Evolutionary conservation across 2,888 invertebrate species (phyloP).

Genomic region (Melanophora roralis): DNA sequence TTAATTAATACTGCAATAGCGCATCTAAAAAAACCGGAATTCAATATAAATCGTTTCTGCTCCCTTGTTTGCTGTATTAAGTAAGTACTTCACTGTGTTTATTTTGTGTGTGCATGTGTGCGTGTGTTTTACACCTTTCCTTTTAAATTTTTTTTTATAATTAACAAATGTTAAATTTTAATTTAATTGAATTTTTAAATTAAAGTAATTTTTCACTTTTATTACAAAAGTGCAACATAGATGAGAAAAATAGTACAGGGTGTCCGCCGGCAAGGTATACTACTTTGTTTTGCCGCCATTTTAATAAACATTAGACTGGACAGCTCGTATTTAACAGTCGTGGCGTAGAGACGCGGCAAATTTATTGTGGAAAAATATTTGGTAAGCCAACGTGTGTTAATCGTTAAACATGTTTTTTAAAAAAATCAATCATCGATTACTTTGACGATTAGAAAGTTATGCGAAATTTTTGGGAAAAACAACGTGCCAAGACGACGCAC

Average conservation of each 20-base stretch:
- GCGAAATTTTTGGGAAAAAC: too few species aligned
- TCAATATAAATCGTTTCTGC: constrained; percentile 55
- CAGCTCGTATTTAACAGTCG: too few species aligned
- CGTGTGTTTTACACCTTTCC: neutral
- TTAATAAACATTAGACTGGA: too few species aligned
- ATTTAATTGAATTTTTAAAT: constrained; percentile 62
- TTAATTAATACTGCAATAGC: constrained; percentile 60
- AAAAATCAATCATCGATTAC: too few species aligned
- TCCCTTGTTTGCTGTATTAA: constrained; percentile 30
- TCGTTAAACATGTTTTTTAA: too few species aligned
- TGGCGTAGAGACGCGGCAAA: too few species aligned
- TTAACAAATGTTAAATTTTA: constrained; percentile 57
- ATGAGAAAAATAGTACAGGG: constrained; percentile 15
- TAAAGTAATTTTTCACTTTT: constrained; percentile 53
- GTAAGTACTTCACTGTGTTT: constrained; percentile 25
- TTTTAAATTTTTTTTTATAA: constrained; percentile 8
- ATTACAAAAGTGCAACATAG: neutral
- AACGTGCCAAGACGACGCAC: too few species aligned
- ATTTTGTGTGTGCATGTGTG: neutral
- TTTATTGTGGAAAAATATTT: too few species aligned
- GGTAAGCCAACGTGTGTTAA: too few species aligned
- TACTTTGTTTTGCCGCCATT: too few species aligned
- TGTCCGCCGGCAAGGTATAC: too few species aligned
- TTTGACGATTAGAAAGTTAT: too few species aligned
- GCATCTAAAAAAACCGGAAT: constrained; percentile 33